phyloP scores from a whole-genome alignment of 1,140 invertebrate species.

The Drosophila burlai region DNA sequence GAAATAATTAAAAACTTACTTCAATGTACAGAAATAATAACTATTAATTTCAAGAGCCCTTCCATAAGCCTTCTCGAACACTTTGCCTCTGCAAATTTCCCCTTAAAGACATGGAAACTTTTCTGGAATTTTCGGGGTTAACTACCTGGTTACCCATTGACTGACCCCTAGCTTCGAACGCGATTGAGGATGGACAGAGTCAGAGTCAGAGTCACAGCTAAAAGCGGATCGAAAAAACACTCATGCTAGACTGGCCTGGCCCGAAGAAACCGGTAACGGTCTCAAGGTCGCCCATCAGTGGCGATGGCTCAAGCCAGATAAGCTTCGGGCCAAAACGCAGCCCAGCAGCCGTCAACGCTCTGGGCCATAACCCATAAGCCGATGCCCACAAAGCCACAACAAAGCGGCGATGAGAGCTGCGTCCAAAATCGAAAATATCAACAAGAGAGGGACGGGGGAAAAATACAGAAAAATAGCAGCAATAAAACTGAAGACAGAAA shows the following conservation, averaged over 20 bases:
- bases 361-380: conserved; percentile 33
- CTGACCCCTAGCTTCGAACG: conserved; percentile 19
- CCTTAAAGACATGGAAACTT: background rate
- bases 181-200: conserved; percentile 31
- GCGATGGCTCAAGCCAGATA: conserved; percentile 73
- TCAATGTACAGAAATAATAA: background rate
- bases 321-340: conserved; percentile 31
- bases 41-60: background rate
- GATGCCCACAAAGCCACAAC: conserved; percentile 20
- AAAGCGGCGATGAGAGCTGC: conserved; percentile 44
- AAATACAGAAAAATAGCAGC: conserved; percentile 1
- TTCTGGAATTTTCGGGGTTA: conserved; percentile 25
- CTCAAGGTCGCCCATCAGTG: conserved; percentile 71
- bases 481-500: conserved; percentile 8
- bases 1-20: background rate
- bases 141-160: conserved; percentile 21
- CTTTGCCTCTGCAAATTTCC: background rate
- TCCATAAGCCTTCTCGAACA: background rate
- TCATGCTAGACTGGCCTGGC: conserved; percentile 27
- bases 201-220: conserved; percentile 7
- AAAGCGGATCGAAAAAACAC: background rate
- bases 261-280: conserved; percentile 76
- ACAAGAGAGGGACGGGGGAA: background rate
- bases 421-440: conserved; percentile 20
- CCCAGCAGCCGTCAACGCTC: conserved; percentile 59